phyloP scores from a whole-genome alignment of 2,113 vertebrate genomes.

The Sphaerodactylus townsendi region DNA sequence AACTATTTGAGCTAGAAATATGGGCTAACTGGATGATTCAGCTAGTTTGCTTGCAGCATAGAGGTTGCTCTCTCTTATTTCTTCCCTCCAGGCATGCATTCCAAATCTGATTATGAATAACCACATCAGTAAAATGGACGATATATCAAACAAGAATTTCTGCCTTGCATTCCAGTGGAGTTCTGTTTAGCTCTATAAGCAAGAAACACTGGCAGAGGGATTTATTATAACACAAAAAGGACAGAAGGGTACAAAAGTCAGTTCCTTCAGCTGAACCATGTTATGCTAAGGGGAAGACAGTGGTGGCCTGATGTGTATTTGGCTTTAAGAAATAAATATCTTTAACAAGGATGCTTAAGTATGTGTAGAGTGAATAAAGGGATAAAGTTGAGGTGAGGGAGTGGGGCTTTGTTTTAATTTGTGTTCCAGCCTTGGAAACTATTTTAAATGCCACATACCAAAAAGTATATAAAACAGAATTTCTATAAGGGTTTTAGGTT shows the following conservation, averaged over 20 bases:
- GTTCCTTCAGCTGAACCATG: neutral
- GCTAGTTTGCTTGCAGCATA: constrained; percentile 1
- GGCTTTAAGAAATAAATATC: neutral
- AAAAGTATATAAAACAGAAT: no score
- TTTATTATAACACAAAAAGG: neutral
- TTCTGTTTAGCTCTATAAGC: neutral
- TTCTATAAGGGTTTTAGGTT: no score
- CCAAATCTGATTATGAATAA: constrained; percentile 14
- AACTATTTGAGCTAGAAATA: neutral
- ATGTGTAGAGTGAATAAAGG: neutral
- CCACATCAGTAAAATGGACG: rapidly evolving
- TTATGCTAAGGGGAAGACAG: neutral
- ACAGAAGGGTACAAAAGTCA: neutral
- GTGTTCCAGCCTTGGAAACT: neutral
- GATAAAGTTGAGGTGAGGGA: neutral
- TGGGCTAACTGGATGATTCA: neutral
- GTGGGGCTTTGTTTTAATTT: neutral
- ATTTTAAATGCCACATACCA: neutral
- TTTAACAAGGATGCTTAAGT: neutral
- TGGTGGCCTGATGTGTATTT: neutral
- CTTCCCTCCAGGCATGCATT: neutral
- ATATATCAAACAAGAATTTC: rapidly evolving
- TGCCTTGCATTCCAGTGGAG: neutral
- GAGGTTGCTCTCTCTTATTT: neutral
- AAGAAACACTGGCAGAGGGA: neutral